Evolutionary conservation across 1,140 invertebrate species (phyloP).

Genomic region (Drosophila melanogaster): DNA sequence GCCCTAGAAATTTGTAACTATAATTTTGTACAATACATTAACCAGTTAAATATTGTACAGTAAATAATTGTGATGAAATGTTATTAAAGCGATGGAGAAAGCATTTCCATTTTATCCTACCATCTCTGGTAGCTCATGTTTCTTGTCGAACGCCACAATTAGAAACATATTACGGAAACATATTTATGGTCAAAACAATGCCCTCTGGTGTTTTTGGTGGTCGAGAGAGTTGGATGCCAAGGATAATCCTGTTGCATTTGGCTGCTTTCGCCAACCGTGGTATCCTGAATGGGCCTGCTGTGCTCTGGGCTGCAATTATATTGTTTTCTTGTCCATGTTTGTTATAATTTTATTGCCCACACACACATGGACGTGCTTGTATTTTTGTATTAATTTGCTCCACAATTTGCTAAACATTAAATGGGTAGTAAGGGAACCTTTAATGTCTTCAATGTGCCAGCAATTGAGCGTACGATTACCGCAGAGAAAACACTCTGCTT

Average conservation of each 20-base stretch:
- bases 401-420: slow-evolving; percentile 57
- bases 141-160: slow-evolving; percentile 13
- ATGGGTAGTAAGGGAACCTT: neutral
- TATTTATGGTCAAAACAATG: slow-evolving; percentile 27
- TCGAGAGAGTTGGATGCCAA: neutral
- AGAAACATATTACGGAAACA: slow-evolving; percentile 31
- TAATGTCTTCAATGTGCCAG: slow-evolving; percentile 60
- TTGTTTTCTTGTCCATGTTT: slow-evolving; percentile 27
- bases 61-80: neutral
- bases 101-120: neutral
- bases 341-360: slow-evolving; percentile 53
- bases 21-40: slow-evolving; percentile 1
- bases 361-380: slow-evolving; percentile 4
- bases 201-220: slow-evolving; percentile 6
- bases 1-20: slow-evolving; percentile 5
- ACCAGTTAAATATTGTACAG: neutral
- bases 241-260: slow-evolving; percentile 41
- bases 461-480: slow-evolving; percentile 64
- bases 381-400: slow-evolving; percentile 16
- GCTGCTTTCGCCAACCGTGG: slow-evolving; percentile 1
- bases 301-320: slow-evolving; percentile 35
- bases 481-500: neutral
- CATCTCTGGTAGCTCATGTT: slow-evolving; percentile 3
- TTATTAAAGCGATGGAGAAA: neutral
- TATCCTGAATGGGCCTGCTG: slow-evolving; percentile 23